Base-by-base conservation (phyloP, 2,797 vertebrate genomes). In the Glossophaga mutica region DNA sequence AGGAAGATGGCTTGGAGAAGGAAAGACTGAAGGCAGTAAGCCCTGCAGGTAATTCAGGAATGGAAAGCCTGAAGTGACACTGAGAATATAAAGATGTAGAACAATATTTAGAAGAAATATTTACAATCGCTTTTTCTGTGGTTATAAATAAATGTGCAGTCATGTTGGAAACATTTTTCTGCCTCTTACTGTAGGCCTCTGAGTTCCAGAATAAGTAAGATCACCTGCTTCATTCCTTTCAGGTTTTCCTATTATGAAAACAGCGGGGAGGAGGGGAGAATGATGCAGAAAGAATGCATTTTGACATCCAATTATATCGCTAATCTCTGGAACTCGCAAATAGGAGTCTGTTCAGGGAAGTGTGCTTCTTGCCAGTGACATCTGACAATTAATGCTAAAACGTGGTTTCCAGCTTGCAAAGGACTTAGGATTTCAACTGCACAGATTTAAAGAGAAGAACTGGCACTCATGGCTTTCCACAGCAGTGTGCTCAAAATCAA, bases 351-450 rank as follows among this genome's bases (percentile, higher is more conserved):
- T 96, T 93, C 67, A 42, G 95, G 96, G 96, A 95, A 87, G 65
- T 71, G 71, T 22, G 15, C 6, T 94, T 77, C 94, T 94, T 95
- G 97, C 95, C 97, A 97, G 81, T 74, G 77, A 90, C 95, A 97
- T 96, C 94, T 97, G 96, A 96, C 86, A 96, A 97, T 96, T 97
- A 97, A 95, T 77, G 50, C 68, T 96, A 84, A 94, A 95, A 95
- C 87, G 95, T 91, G 77, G 48, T 92, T 95, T 97, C 83, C 86
- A 96, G 83, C 67, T 92, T 95, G 86, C 85, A 96, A 85, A 94
- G 57, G 77, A 70, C 26, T 87, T 70, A 52, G 67, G 48, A 87
- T 95, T 96, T 96, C n/a, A 68, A 76, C 57, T 70, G 62, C 37
- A 92, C n/a, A 55, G 52, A 92, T 89, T 86, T 91, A 77, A 92